Percentiles rank a stretch among this genome's conserved stretches.
Conservation (phyloP, 1,140 invertebrate genomes). For the Lasaia peninsularis region DNA sequence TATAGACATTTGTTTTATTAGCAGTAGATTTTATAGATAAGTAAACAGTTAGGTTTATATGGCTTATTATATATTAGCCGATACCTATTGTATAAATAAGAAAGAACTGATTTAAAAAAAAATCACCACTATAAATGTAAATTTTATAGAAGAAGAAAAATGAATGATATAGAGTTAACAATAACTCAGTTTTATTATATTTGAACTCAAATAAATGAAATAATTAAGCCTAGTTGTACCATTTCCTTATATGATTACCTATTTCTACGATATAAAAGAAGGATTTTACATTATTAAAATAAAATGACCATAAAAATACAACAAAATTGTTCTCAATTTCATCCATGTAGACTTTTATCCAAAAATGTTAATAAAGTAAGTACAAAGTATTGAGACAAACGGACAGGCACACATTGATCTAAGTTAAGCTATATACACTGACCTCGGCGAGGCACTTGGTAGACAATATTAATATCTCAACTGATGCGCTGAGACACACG, state of each 20-base stretch:
- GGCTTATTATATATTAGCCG: too few species aligned
- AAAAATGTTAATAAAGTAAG: conserved; percentile 15
- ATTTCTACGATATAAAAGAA: too few species aligned
- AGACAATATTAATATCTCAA: conserved; percentile 22
- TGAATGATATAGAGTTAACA: too few species aligned
- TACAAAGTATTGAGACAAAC: conserved; percentile 20
- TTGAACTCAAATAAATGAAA: not conserved
- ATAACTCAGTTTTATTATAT: not conserved
- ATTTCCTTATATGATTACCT: too few species aligned
- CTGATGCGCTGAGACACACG: conserved; percentile 3
- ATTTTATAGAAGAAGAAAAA: too few species aligned
- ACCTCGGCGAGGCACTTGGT: conserved; percentile 56
- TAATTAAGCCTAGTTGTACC: conserved; percentile 2
- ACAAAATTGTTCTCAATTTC: not conserved
- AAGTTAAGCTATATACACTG: conserved; percentile 59
- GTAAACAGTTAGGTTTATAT: too few species aligned
- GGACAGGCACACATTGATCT: conserved; percentile 57
- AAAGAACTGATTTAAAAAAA: too few species aligned
- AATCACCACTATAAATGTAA: too few species aligned
- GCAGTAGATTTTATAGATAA: too few species aligned
- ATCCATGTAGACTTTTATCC: not conserved
- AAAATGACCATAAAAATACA: not conserved
- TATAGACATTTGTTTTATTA: too few species aligned
- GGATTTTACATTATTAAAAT: too few species aligned
- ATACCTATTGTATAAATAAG: too few species aligned